A percentile compares a stretch with the other conserved stretches of the same genome.
Evolutionary conservation across 2,888 invertebrate genomes (phyloP).

Genomic region (Drosophila siamana): DNA sequence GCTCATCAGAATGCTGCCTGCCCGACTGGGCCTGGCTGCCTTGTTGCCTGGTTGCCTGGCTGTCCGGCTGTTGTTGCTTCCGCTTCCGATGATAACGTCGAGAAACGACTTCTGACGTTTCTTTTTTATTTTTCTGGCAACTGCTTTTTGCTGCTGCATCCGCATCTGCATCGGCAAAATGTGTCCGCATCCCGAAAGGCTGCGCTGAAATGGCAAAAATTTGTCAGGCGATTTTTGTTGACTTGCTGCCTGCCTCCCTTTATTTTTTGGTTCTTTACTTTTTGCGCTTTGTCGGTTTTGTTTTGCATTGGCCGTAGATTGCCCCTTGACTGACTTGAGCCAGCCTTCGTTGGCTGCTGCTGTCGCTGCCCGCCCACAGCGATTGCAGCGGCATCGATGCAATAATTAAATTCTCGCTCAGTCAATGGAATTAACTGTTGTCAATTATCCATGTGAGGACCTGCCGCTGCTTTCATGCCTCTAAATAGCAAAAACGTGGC

Average conservation of each 20-base stretch:
- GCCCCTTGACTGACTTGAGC: background rate
- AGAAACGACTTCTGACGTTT: constrained; percentile 32
- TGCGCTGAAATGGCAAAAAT: constrained; percentile 71
- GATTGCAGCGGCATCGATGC: constrained; percentile 34
- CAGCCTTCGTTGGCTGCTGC: no score
- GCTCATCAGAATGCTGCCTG: constrained; percentile 34
- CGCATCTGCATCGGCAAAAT: constrained; percentile 35
- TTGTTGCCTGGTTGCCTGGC: background rate
- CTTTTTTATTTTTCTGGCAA: no score
- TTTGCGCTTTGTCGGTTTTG: constrained; percentile 10
- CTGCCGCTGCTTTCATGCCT: constrained; percentile 76
- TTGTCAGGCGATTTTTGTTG: constrained; percentile 60
- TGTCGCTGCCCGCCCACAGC: constrained; percentile 55
- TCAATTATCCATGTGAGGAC: constrained; percentile 75
- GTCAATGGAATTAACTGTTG: constrained; percentile 78
- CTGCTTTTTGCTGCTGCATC: constrained; percentile 23
- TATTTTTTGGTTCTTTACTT: constrained; percentile 37
- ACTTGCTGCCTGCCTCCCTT: constrained; percentile 34
- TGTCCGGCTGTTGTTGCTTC: constrained; percentile 55
- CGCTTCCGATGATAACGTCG: constrained; percentile 66
- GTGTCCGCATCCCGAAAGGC: constrained; percentile 18
- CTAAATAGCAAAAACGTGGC: constrained; percentile 69
- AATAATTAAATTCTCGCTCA: constrained; percentile 77
- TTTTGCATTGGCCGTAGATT: constrained; percentile 1
- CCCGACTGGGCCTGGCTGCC: no score